These are phyloP conservation scores for Gadopsis bispinosus DNA, from an alignment of 2,797 vertebrate species.

Conservation along the genomic window DNA sequence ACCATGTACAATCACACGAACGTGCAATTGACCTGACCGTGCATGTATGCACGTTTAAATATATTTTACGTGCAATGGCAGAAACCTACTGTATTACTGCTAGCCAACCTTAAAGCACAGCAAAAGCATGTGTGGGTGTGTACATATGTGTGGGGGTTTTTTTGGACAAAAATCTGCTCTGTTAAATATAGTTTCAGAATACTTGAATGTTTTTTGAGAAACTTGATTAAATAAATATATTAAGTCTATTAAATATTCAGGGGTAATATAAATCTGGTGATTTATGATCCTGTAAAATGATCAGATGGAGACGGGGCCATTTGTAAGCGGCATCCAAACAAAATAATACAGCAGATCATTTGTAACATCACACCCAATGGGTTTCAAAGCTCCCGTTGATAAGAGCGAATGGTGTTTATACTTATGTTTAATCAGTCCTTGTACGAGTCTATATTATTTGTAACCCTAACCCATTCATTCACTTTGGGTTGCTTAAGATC, in stretches of 20 bases:
- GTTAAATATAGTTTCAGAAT: slow-evolving; percentile 31
- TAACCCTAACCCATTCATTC: neutral
- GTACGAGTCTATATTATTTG: neutral
- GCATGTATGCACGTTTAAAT: neutral
- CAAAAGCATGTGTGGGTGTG: slow-evolving; percentile 21
- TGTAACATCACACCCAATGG: neutral
- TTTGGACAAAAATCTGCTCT: slow-evolving; percentile 5
- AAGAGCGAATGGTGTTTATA: neutral
- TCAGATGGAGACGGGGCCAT: slow-evolving; percentile 4
- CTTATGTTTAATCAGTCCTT: neutral
- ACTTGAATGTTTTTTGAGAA: slow-evolving; percentile 1
- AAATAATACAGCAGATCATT: neutral
- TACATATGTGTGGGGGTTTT: neutral
- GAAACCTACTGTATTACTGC: slow-evolving; percentile 11
- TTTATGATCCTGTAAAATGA: slow-evolving; percentile 22
- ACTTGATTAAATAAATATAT: neutral
- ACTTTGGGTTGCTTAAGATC: neutral
- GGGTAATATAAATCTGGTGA: neutral
- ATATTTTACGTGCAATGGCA: slow-evolving; percentile 5
- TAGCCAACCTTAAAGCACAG: slow-evolving; percentile 29
- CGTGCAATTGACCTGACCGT: neutral
- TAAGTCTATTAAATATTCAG: neutral
- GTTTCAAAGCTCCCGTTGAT: slow-evolving; percentile 8
- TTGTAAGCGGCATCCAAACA: slow-evolving; percentile 6
- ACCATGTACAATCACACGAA: slow-evolving; percentile 10